Conservation (phyloP, 2,888 invertebrate species). For the Chamaedrilus cognettii region DNA sequence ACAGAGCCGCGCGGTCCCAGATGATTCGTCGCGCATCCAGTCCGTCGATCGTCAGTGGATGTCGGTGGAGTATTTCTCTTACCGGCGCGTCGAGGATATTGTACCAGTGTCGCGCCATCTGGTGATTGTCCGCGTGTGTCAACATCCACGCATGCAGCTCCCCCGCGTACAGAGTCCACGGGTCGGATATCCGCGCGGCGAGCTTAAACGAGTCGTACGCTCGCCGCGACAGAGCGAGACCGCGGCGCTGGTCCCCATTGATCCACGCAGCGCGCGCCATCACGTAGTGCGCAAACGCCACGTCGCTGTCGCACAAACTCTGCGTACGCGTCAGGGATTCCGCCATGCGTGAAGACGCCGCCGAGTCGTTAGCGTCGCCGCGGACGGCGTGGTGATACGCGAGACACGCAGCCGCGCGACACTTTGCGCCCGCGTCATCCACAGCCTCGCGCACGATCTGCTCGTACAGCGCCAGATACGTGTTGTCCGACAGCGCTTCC, state of each 20-base stretch:
- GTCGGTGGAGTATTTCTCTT: slow-evolving; percentile 25
- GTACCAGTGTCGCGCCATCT: slow-evolving; percentile 35
- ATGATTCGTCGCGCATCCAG: slow-evolving; percentile 32
- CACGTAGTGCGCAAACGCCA: slow-evolving; percentile 23
- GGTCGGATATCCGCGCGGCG: slow-evolving; percentile 8
- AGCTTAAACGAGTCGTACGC: slow-evolving; percentile 31
- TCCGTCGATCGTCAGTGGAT: slow-evolving; percentile 29
- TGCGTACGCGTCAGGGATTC: slow-evolving; percentile 12
- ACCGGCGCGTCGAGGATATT: slow-evolving; percentile 33
- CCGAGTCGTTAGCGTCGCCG: slow-evolving; percentile 11
- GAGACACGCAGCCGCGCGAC: slow-evolving; percentile 26
- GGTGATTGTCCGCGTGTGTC: slow-evolving; percentile 25
- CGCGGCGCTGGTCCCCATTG: slow-evolving; percentile 8
- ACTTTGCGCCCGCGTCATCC: slow-evolving; percentile 11
- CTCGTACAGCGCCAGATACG: slow-evolving; percentile 24
- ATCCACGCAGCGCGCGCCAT: slow-evolving; percentile 19
- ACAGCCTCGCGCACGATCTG: slow-evolving; percentile 17
- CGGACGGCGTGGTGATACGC: slow-evolving; percentile 21
- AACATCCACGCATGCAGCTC: slow-evolving; percentile 34
- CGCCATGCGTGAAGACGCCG: slow-evolving; percentile 9
- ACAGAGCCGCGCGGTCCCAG: slow-evolving; percentile 32
- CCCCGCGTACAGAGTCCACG: slow-evolving; percentile 30
- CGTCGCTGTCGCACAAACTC: slow-evolving; percentile 11
- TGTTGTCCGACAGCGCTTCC: slow-evolving; percentile 7
- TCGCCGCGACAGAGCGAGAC: slow-evolving; percentile 17